Evolutionary conservation across 2,888 invertebrate species (phyloP), one percentile per base, ranked within the genome.

Genomic region (Anoplius nigerrimus): DNA sequence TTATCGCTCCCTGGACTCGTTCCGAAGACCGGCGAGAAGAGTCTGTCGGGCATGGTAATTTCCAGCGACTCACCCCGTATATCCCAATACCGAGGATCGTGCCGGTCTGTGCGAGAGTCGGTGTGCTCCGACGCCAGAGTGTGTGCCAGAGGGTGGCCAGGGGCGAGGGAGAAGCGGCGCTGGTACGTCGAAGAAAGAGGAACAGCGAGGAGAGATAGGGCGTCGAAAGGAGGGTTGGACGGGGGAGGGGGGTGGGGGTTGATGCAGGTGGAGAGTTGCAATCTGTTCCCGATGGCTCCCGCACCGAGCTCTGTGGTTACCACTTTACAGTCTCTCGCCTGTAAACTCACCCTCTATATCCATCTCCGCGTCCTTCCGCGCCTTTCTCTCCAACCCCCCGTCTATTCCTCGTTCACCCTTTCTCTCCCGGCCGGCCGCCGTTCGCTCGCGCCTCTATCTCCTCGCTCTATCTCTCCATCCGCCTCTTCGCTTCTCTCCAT

Each of bases 231-330:
- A 51, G 58, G 11, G 43, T 43, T 2, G 42, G 27, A 43, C 13
- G 45, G 16, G 60, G 58, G 21, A 45, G 66, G 62, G 52, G 4
- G 34, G 57, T 56, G 78, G 69, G 66, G 66, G 74, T 62, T 68
- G 68, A 66, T 71, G 63, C 63, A 66, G 76, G 71, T 69, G 70
- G 67, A 76, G 81, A 84, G 84, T 84, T 82, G 81, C 84, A 86
- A 85, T 86, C 86, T 84, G 86, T 85, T 86, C 75, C 75, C 80
- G 82, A 84, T 86, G 79, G 83, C 73, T 81, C 77, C 78, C 79
- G 70, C 66, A 75, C 78, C 75, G 76, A 77, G 75, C 76, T 82
- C 81, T 83, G 86, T 72, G 85, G 86, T 84, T 83, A 82, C 81
- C 82, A 81, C 85, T 87, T 84, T 84, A 84, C 82, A 84, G 80